These are phyloP conservation scores for Girardinichthys multiradiatus DNA, from an alignment of 2,113 vertebrate species.

Conservation along the genomic window DNA sequence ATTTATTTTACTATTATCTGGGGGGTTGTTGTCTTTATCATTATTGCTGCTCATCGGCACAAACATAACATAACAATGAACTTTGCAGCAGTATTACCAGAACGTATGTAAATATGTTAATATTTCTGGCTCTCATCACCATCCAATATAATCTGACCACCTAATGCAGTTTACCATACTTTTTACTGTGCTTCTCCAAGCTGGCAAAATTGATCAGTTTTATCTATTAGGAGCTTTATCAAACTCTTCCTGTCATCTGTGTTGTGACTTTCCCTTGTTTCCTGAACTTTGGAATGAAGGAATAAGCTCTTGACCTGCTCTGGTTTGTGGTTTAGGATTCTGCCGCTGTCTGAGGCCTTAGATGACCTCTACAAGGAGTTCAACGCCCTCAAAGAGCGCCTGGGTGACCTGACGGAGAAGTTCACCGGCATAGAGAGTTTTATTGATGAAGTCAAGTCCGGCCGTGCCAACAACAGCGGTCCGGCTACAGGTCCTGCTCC, in stretches of 20 bases:
- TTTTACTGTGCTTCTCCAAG: no score
- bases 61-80: no score
- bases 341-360: constrained; percentile 81
- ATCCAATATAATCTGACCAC: no score
- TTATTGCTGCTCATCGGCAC: no score
- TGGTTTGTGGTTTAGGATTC: constrained; percentile 67
- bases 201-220: no score
- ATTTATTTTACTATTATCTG: no score
- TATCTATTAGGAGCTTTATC: neutral
- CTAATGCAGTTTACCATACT: no score
- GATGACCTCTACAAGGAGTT: constrained; percentile 85
- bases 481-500: neutral
- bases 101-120: no score
- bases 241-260: neutral
- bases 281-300: neutral
- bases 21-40: no score
- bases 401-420: constrained; percentile 81
- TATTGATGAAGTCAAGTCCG: constrained; percentile 78
- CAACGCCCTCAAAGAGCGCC: constrained; percentile 81
- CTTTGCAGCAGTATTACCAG: no score
- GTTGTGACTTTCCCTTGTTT: neutral
- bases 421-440: constrained; percentile 76
- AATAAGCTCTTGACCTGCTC: neutral
- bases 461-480: constrained; percentile 1
- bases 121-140: no score